phyloP scores from a whole-genome alignment of 2,113 vertebrate genomes.

The Oreocharis arfaki region DNA sequence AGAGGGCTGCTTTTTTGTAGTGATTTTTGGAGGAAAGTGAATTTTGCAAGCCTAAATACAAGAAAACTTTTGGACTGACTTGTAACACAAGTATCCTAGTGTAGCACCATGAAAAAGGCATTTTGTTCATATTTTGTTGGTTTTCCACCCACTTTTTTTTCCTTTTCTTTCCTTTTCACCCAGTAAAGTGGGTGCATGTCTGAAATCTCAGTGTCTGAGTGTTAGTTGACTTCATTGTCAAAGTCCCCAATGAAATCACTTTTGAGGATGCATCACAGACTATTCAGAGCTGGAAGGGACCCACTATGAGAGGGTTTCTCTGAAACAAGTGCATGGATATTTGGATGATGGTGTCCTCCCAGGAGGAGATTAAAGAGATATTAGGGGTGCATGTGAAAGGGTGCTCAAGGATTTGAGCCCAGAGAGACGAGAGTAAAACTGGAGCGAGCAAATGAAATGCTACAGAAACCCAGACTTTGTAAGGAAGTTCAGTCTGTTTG shows the following conservation, averaged over 20 bases:
- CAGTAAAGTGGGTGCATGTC: not conserved
- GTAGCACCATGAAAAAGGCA: not conserved
- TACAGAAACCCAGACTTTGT: not conserved
- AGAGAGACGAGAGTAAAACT: not conserved
- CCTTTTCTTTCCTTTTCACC: not conserved
- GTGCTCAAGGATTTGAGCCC: not conserved
- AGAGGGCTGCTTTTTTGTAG: not conserved
- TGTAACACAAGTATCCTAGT: not conserved
- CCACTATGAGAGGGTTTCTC: not conserved
- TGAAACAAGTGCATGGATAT: not conserved
- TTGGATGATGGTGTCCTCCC: not conserved
- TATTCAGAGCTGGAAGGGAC: too few relatives aligned
- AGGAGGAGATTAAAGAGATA: not conserved
- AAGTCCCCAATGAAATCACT: not conserved
- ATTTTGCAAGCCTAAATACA: not conserved
- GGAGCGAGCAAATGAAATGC: not conserved
- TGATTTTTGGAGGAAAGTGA: not conserved
- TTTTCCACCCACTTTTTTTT: not conserved
- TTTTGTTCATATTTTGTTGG: not conserved
- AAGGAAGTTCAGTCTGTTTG: not conserved
- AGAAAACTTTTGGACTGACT: not conserved
- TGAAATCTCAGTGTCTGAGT: not conserved
- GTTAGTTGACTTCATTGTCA: not conserved
- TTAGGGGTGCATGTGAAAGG: not conserved
- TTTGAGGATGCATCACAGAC: not conserved